Evolutionary conservation across 2,888 invertebrate genomes (phyloP).

Genomic region (Drosophila atripex): DNA sequence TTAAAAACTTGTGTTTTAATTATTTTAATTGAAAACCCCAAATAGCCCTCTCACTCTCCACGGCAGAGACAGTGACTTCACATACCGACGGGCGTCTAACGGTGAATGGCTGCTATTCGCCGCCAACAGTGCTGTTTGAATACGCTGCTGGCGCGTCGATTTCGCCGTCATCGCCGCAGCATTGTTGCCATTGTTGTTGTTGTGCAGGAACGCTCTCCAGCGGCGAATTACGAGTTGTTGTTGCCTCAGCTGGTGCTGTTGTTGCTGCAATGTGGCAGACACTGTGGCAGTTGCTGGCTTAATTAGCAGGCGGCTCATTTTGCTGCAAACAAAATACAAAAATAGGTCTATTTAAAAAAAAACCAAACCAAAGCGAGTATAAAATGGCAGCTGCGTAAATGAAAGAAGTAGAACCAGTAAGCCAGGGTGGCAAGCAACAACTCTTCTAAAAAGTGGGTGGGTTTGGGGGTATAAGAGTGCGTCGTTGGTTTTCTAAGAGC

Average conservation of each 20-base stretch:
- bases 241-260: constrained; percentile 43
- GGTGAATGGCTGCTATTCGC: constrained; percentile 47
- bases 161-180: constrained; percentile 22
- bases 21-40: background rate
- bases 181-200: constrained; percentile 58
- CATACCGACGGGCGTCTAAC: constrained; percentile 65
- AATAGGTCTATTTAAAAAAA: background rate
- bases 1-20: background rate
- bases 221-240: constrained; percentile 74
- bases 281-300: constrained; percentile 59
- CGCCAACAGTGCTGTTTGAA: constrained; percentile 49
- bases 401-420: background rate
- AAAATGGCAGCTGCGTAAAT: constrained; percentile 7
- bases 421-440: background rate
- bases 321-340: constrained; percentile 7
- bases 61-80: constrained; percentile 4
- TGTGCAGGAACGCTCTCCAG: constrained; percentile 80
- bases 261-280: constrained; percentile 26
- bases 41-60: background rate
- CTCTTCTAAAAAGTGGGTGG: background rate
- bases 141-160: constrained; percentile 49
- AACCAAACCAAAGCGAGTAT: background rate
- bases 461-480: constrained; percentile 52
- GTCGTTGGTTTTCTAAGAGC: constrained; percentile 60
- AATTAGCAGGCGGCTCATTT: constrained; percentile 78